phyloP scores from a whole-genome alignment of 92 coral and sea anemone species.

The Desmophyllum pertusum region DNA sequence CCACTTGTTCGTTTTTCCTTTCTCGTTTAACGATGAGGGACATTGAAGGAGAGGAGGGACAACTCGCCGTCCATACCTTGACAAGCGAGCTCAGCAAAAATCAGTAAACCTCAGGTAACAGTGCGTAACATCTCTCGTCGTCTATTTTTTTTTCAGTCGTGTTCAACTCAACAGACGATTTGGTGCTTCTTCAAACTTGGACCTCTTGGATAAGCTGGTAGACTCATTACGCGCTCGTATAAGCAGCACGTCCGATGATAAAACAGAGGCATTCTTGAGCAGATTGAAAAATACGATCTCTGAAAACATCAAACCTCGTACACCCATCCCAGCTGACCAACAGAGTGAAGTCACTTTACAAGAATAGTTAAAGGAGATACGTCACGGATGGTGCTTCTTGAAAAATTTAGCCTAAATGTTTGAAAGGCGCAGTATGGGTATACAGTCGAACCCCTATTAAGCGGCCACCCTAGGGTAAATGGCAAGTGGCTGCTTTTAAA shows the following conservation, averaged over 20 bases:
- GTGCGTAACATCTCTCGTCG: neutral
- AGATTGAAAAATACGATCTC: slow-evolving; percentile 15
- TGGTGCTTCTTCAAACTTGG: slow-evolving; percentile 53
- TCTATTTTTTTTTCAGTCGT: slow-evolving; percentile 59
- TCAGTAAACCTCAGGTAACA: neutral
- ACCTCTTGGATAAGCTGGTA: slow-evolving; percentile 74
- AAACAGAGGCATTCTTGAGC: slow-evolving; percentile 32
- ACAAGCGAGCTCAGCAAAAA: neutral
- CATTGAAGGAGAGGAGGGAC: neutral
- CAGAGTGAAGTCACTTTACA: neutral
- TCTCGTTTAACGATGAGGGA: too few species aligned
- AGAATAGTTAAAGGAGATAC: too few species aligned
- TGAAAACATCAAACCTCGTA: slow-evolving; percentile 22
- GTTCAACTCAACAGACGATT: slow-evolving; percentile 67
- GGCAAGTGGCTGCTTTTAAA: too few species aligned
- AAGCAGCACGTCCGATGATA: slow-evolving; percentile 24
- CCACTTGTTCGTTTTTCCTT: too few species aligned
- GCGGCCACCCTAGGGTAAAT: too few species aligned
- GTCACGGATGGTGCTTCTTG: too few species aligned
- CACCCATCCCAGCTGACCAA: neutral
- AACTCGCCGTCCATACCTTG: neutral
- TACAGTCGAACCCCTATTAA: too few species aligned
- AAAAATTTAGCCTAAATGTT: too few species aligned
- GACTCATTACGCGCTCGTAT: slow-evolving; percentile 70
- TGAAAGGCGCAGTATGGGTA: too few species aligned